Percentiles rank a stretch among this genome's conserved stretches.
phyloP scores from a whole-genome alignment of 2,113 vertebrate species.

The Pavo muticus region DNA sequence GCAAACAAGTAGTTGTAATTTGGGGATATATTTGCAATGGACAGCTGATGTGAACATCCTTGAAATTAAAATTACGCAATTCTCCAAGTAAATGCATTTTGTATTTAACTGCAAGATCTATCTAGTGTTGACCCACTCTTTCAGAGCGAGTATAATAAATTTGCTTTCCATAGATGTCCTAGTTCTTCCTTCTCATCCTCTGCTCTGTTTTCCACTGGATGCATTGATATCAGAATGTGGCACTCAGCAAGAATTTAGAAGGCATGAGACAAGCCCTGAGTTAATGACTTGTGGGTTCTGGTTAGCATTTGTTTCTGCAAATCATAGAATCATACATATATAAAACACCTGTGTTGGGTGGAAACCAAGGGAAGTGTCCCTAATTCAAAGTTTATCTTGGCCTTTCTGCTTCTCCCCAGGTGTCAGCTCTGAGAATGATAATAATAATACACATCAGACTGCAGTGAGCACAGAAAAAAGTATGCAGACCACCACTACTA shows the following conservation, averaged over 20 bases:
- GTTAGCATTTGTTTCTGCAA: background rate
- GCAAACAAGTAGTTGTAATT: background rate
- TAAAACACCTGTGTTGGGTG: background rate
- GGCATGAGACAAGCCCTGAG: background rate
- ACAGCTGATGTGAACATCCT: background rate
- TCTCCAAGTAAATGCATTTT: background rate
- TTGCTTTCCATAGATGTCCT: background rate
- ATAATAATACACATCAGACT: fast-evolving
- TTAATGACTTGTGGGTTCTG: background rate
- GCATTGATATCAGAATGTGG: fast-evolving
- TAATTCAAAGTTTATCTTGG: background rate
- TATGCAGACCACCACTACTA: fast-evolving
- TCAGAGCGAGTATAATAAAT: background rate
- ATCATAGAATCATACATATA: too few relatives aligned
- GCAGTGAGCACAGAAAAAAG: fast-evolving
- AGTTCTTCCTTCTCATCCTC: background rate
- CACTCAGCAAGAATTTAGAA: background rate
- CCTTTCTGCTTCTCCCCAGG: background rate
- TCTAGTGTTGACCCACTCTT: background rate
- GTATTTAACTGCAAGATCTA: background rate
- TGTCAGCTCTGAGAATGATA: background rate
- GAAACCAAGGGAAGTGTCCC: background rate
- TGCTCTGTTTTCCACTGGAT: background rate
- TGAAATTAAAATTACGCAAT: background rate
- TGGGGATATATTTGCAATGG: background rate